Evolutionary conservation across 2,888 invertebrate genomes (phyloP), one percentile per base, ranked within the genome.

Genomic region (Phortica okadai): DNA sequence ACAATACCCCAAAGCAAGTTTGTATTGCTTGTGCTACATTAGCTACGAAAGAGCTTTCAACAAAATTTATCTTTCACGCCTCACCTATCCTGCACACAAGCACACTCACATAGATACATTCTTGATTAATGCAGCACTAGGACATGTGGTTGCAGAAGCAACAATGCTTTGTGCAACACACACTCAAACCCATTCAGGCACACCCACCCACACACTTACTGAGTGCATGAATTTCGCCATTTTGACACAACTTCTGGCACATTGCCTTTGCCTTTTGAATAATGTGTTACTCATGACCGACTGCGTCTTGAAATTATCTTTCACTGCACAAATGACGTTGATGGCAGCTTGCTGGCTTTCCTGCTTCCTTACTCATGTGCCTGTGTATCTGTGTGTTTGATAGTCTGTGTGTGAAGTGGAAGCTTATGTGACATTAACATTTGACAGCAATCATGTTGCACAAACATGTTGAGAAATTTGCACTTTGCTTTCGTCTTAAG

Each of bases 391-490:
- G 42, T n/a, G 33, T 33, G 3, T 7, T 1, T 66, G 66, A 8
- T 6, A 7, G 66, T 66, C 21, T n/a, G 59, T 21, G 7, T n/a
- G 14, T 64, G 64, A 8, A 41, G 66, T 66, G 50, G 14, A 50
- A 33, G 66, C 42, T 7, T 59, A 14, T 50, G 50, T 70, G 16
- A 70, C 25, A 70, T 70, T 70, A 70, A 50, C 69, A 70, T 70
- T 50, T 70, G 69, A 70, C 69, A 50, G 69, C 69, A 70, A 50
- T 70, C 25, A 50, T 70, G 45, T 70, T 70, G 50, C 45, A 50
- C 69, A 70, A 70, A 54, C 45, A 45, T 33, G 33, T 33, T 33
- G 33, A 33, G 33, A 33, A 33, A 33, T 33, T 33, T 33, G 33
- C 33, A 33, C 33, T 33, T 33, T 33, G 33, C 33, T 33, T 33